Conservation (phyloP, 2,797 vertebrate genomes). For the Euphonia xanthogaster region DNA sequence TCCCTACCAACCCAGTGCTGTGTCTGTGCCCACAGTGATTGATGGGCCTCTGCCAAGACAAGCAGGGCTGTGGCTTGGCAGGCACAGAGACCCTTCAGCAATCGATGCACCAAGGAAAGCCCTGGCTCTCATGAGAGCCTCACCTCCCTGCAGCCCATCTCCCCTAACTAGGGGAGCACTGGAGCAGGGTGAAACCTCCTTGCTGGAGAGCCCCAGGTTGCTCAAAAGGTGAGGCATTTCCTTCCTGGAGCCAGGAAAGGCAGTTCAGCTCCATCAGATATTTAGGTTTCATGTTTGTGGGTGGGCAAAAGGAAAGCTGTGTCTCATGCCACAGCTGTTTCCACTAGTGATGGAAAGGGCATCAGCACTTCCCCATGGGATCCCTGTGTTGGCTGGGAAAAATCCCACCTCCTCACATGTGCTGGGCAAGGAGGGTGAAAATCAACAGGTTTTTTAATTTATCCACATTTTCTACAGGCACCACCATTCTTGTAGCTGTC, state of each 20-base stretch:
- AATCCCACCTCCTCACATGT: background rate
- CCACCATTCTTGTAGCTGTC: background rate
- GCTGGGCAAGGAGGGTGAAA: background rate
- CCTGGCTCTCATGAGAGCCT: fast-evolving
- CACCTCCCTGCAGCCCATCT: fast-evolving
- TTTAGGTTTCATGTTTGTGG: background rate
- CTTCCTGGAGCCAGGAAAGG: background rate
- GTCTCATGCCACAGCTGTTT: background rate
- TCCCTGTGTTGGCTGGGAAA: background rate
- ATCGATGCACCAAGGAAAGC: background rate
- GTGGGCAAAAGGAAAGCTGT: background rate
- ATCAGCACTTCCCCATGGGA: fast-evolving
- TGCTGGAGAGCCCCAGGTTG: background rate
- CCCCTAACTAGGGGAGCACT: fast-evolving
- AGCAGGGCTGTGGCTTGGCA: constrained; percentile 32
- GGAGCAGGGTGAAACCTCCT: background rate
- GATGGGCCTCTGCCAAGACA: background rate
- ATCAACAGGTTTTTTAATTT: background rate
- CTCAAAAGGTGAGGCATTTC: background rate
- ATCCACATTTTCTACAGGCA: fast-evolving
- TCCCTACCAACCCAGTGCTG: background rate
- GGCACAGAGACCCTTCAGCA: background rate
- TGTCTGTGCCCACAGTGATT: background rate
- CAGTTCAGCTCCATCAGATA: background rate
- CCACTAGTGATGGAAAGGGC: background rate